Base-by-base conservation (phyloP, 2,797 vertebrate genomes). In the Margarornis squamiger region DNA sequence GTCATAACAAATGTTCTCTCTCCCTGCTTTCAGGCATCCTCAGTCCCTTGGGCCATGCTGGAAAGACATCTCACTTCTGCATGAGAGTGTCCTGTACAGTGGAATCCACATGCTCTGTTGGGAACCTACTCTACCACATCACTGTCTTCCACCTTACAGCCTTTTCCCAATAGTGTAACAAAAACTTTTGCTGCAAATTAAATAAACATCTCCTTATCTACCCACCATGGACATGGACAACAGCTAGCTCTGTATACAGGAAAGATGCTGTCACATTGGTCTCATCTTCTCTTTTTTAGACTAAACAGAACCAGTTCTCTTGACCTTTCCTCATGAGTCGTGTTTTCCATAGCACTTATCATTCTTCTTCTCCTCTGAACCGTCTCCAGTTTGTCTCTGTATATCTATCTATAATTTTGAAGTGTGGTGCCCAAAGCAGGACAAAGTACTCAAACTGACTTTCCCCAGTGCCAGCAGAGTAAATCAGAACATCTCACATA, bases 291-390 rank as follows among this genome's bases (percentile, higher is more conserved):
- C 15, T 75, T 86, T 68, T 72, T 70, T 78, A 94, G 86, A 86
- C 86, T 94, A 95, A 95, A 95, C 70, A 90, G n/a, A 81, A 55
- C 4, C 45, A 78, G 16, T 82, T 92, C 14, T 89, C 48, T 70
- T 85, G 66, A 86, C 66, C 48, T 86, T 86, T 72, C 58, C 26
- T 80, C 54, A 62, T 51, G 39, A 3, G 1, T 23, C 36, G 20
- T 48, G 62, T 81, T 96, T 94, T 90, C 58, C 51, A 55, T 49
- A 80, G 7, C 61, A 55, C 36, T 91, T 84, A 65, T 17, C 48
- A 52, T 54, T 88, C 41, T 79, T 86, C 36, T 84, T 58, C 49
- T 88, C 10, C 29, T 94, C 75, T 72, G 85, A 62, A 80, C 46
- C 36, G 15, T 65, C 39, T 92, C 62, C 76, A 81, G 76, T 66